Percentiles rank a stretch among this genome's conserved stretches.
Conservation (phyloP, 2,113 vertebrate species). For the Chelonoidis abingdonii region DNA sequence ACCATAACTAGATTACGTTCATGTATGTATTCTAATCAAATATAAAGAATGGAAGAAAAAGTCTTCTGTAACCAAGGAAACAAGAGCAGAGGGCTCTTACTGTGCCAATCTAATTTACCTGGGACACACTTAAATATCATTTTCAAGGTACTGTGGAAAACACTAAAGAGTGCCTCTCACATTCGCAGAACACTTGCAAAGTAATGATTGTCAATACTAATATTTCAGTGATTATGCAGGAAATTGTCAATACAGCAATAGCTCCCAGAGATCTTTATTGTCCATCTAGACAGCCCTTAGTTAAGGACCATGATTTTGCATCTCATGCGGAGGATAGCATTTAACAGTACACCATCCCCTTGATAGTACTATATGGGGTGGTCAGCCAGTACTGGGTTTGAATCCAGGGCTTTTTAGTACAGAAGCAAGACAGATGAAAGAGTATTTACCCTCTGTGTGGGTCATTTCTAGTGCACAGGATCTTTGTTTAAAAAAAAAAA, state of each 20-base stretch:
- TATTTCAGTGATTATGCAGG: accelerated
- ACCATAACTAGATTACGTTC: neutral
- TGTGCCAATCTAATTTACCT: neutral
- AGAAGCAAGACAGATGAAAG: neutral
- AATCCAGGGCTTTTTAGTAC: neutral
- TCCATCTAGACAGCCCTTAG: accelerated
- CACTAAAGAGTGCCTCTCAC: neutral
- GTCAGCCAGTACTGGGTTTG: neutral
- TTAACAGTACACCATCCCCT: accelerated
- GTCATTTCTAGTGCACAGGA: accelerated
- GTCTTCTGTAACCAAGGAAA: neutral
- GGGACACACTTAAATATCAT: neutral
- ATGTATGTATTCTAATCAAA: too few species aligned
- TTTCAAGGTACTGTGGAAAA: neutral
- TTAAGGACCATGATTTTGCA: neutral
- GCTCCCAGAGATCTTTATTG: neutral
- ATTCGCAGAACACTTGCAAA: neutral
- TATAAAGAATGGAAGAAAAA: neutral
- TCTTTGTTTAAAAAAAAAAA: accelerated
- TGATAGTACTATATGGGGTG: neutral
- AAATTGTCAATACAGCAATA: accelerated
- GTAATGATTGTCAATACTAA: neutral
- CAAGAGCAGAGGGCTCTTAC: neutral
- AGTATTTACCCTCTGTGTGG: neutral
- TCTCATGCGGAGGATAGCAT: accelerated